These are phyloP conservation scores for Apoda limacodes DNA, from an alignment of 2,888 invertebrate genomes.

Conservation along the genomic window DNA sequence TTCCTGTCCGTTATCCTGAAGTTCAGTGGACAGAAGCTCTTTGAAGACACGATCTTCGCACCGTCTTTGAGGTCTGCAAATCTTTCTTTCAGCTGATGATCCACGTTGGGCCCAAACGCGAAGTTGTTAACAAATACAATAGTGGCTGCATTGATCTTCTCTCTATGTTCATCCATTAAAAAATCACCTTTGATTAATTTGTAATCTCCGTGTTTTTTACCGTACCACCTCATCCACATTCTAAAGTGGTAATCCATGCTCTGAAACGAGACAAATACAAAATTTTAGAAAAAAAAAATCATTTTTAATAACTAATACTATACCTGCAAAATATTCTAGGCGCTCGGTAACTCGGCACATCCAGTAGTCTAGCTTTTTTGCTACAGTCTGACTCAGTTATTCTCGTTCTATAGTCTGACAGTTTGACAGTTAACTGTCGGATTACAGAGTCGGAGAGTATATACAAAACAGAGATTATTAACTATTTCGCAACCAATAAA, in stretches of 20 bases:
- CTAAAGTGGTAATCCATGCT: slow-evolving; percentile 91
- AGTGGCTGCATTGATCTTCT: slow-evolving; percentile 93
- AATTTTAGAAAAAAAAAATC: neutral
- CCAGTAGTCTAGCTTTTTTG: too few relatives aligned
- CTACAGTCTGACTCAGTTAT: too few relatives aligned
- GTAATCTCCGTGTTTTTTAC: slow-evolving; percentile 93
- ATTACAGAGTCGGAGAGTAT: too few relatives aligned
- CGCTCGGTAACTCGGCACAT: too few relatives aligned
- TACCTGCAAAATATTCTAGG: too few relatives aligned
- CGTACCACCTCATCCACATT: slow-evolving; percentile 98
- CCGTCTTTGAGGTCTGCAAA: slow-evolving; percentile 97
- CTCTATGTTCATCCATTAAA: slow-evolving; percentile 89
- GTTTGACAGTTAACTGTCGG: too few relatives aligned
- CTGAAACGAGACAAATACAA: slow-evolving; percentile 49
- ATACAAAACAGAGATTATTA: too few relatives aligned
- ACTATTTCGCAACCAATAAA: too few relatives aligned
- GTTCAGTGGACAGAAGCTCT: slow-evolving; percentile 98
- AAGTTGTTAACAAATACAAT: slow-evolving; percentile 99
- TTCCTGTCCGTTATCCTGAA: slow-evolving; percentile 98
- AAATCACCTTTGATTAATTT: slow-evolving; percentile 96
- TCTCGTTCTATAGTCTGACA: too few relatives aligned
- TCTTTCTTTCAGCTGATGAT: slow-evolving; percentile 95
- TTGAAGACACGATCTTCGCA: slow-evolving; percentile 97
- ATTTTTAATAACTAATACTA: neutral
- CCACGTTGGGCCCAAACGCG: slow-evolving; percentile 97